Evolutionary conservation across 1,140 invertebrate genomes (phyloP), one percentile per base, ranked within the genome.

Genomic region (Mizuhopecten yessoensis): DNA sequence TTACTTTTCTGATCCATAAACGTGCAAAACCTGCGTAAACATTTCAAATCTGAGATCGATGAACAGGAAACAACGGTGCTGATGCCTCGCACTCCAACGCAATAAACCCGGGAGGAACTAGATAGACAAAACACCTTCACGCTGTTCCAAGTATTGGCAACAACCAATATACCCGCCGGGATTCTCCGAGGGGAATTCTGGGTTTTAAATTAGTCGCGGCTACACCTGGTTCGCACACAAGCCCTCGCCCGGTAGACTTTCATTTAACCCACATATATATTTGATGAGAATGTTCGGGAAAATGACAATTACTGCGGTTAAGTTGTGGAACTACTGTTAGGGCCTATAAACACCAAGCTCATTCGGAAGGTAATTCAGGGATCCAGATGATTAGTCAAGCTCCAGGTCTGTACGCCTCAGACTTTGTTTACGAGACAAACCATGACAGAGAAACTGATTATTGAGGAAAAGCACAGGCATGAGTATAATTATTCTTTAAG

Each of bases 251-350:
- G 57, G 57, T 75, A 75, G 57, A 75, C 57, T 29, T n/a, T 75
- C n/a, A 75, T 75, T 75, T 75, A 75, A 75, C 57, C 57, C 57
- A 75, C 57, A 75, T 75, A 75, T 75, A 75, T 75, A 75, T 75
- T 75, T 75, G 57, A 75, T 75, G 57, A 75, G 57, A 29, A 75
- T 29, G 57, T 75, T 75, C 57, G 57, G 57, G 23, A n/a, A 75
- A 75, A 75, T 75, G 57, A 75, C 20, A 75, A 75, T 75, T 75
- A 75, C 23, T 5, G n/a, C 17, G 57, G 57, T n/a, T 0, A 75
- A n/a, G 57, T 75, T 75, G 57, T 75, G 29, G 57, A 75, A 9
- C 57, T 17, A 29, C 11, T 75, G 57, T 75, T 75, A 75, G 57
- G 57, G 5, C 5, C 57, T 29, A 75, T 75, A 75, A 75, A 75